Base-by-base conservation (phyloP, 2,888 invertebrate genomes). In the Sphecodes monilicornis region DNA sequence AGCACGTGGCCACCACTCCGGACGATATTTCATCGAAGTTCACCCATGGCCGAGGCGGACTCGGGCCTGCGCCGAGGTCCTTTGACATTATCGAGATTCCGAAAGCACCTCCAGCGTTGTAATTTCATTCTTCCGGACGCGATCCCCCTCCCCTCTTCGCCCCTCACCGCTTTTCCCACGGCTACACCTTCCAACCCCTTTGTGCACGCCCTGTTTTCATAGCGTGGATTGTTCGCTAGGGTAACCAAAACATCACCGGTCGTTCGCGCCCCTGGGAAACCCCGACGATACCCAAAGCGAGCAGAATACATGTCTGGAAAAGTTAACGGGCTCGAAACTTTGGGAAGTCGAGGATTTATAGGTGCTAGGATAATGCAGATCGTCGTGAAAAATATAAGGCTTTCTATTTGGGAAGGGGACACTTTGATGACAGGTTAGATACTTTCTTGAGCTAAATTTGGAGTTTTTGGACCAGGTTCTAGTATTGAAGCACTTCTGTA, bases 31-130 rank as follows among this genome's bases (percentile, higher is more conserved):
- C 90, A 91, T 85, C 29, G 66, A 50, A 78, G 83, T 86, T 80
- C 88, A 87, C 85, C 84, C 43, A 72, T 26, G 78, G 54, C 77
- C 60, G 43, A 4, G n/a, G 68, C 43, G 46, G 68, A 36, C 75
- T 50, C 74, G 46, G 80, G 69, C 54, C 43, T 22, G 64, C 66
- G 76, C 57, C 82, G 81, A 81, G 82, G 86, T 66, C 84, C 86
- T 90, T 88, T 86, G 90, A 90, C 91, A 89, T 89, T 91, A 91
- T 92, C 92, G 90, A 88, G 88, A 92, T 91, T 88, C 88, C 82
- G 78, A 84, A 83, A 81, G 87, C 90, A 91, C 89, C 92, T 89
- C 86, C 78, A 87, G 81, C 86, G 80, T 84, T 89, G 91, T 87
- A 91, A 91, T 90, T 89, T 89, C 84, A 71, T 80, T 84, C 74